Base-by-base conservation (phyloP, 2,888 invertebrate species). In the Andrena praecox region DNA sequence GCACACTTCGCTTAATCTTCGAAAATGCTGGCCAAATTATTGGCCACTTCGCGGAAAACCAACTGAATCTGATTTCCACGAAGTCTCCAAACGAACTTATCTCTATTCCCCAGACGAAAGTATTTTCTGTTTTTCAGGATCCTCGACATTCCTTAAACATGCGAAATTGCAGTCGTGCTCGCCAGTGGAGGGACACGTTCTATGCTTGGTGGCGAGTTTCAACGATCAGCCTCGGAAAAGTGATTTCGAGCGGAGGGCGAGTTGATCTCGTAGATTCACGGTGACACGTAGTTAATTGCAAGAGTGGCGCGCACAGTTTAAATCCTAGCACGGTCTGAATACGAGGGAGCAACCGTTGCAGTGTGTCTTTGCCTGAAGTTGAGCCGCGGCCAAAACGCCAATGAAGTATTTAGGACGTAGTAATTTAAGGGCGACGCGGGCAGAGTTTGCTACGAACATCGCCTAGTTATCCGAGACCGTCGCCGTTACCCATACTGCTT, bases 221-320 rank as follows among this genome's bases (percentile, higher is more conserved):
- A n/a, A 59, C 70, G 70, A 42, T 24, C 20, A n/a, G 8, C 4
- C 5, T 2, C n/a, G 4, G 5, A 60, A 31, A 33, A 29, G 48
- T 64, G 72, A 79, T 69, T 75, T 68, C 50, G 27, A 66, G 33
- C 20, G 59, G 66, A 84, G 79, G 80, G 20, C n/a, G 62, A 71
- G 72, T 85, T 78, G 78, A 89, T 80, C 84, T 60, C 68, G 68
- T 71, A 69, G 81, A 86, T 88, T 85, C 81, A 77, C 75, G 73
- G 60, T 71, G 81, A 79, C 82, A 62, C 66, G 77, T 64, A 84
- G 83, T 89, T 88, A 89, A 89, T 89, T 89, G 84, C 82, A 35
- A 50, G 71, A 24, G 63, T 48, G 72, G 67, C 63, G 64, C 10
- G 27, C 20, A 10, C 73, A 69, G 68, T 77, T 64, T 70, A 76